These are phyloP conservation scores for Podabrus alpinus DNA, from an alignment of 2,888 invertebrate species.

Conservation along the genomic window DNA sequence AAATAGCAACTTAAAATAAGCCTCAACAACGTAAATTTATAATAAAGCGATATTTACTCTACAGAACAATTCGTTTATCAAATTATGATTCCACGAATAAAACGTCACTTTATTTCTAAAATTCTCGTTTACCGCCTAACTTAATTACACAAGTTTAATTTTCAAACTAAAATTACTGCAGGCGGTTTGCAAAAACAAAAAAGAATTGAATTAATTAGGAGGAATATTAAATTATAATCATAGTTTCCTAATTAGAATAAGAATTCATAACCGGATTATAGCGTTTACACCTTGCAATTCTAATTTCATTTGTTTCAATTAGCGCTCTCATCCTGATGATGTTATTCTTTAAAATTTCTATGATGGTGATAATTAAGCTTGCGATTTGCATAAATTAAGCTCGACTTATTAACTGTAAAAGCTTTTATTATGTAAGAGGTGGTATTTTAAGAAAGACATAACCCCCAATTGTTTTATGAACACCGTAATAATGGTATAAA, in stretches of 20 bases:
- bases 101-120: not conserved
- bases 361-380: not conserved
- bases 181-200: not conserved
- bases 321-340: not conserved
- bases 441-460: not conserved
- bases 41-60: conserved; percentile 15
- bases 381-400: not conserved
- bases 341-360: not conserved
- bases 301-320: not conserved
- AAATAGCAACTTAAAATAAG: conserved; percentile 11
- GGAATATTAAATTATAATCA: not conserved
- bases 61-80: conserved; percentile 8
- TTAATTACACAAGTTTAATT: not conserved
- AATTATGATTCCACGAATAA: conserved; percentile 9
- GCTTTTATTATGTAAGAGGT: not conserved
- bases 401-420: not conserved
- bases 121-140: not conserved
- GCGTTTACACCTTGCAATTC: not conserved
- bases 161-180: not conserved
- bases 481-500: too few species aligned
- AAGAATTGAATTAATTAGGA: not conserved
- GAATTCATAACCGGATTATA: not conserved
- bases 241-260: not conserved
- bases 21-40: conserved; percentile 10
- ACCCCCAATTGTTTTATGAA: not conserved